Percentiles rank a stretch among this genome's conserved stretches.
Evolutionary conservation across 92 coral and sea anemone genomes (phyloP).

Genomic region (Palythoa caribaeorum): DNA sequence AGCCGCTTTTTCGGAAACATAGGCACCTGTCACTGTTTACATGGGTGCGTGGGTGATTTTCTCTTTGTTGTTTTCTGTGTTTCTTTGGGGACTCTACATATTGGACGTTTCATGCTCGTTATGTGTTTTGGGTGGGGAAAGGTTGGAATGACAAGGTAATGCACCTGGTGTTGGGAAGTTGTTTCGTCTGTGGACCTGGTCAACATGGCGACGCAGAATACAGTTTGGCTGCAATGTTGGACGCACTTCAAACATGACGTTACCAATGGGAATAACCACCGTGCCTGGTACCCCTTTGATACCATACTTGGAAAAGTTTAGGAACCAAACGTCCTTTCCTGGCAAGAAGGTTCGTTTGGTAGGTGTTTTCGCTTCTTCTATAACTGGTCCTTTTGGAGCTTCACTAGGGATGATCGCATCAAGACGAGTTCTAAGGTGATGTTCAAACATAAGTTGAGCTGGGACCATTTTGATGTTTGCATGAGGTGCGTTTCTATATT

Average conservation of each 20-base stretch:
- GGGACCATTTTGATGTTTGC: not conserved
- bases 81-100: not conserved
- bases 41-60: not conserved
- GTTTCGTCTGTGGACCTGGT: not conserved
- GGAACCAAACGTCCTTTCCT: too few relatives aligned
- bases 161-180: not conserved
- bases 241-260: not conserved
- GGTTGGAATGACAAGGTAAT: not conserved
- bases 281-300: not conserved
- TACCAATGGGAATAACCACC: not conserved
- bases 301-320: not conserved
- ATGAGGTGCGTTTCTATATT: not conserved
- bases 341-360: too few relatives aligned
- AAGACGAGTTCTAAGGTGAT: not conserved
- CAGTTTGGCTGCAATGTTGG: too few relatives aligned
- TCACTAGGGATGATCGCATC: too few relatives aligned
- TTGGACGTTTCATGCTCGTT: too few relatives aligned
- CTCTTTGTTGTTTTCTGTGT: not conserved
- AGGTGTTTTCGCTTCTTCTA: not conserved
- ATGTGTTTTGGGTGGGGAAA: too few relatives aligned
- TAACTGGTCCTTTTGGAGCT: not conserved
- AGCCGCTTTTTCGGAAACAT: not conserved
- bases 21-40: not conserved
- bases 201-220: not conserved
- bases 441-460: not conserved